A percentile compares a stretch with the other conserved stretches of the same genome.
Conservation (phyloP, 2,888 invertebrate species). For the Halictus ligatus region DNA sequence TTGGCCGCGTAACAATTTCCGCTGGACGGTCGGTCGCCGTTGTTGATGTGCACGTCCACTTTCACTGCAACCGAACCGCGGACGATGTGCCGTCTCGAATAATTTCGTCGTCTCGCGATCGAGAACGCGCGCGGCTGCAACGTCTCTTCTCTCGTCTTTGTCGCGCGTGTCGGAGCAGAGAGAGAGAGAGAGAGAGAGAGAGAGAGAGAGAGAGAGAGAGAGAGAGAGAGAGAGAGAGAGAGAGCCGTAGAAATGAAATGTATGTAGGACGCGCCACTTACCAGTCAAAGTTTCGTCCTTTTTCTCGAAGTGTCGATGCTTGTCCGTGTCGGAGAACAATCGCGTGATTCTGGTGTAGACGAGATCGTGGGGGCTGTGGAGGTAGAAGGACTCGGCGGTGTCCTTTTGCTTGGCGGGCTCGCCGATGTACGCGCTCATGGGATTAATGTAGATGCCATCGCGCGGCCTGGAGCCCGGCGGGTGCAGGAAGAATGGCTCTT, state of each 20-base stretch:
- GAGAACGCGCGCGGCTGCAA: neutral
- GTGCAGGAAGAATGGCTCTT: slow-evolving; percentile 83
- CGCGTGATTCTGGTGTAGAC: slow-evolving; percentile 94
- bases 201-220: neutral
- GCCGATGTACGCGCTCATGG: slow-evolving; percentile 87
- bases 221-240: too few species aligned
- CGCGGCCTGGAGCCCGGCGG: slow-evolving; percentile 85
- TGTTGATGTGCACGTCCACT: slow-evolving; percentile 91
- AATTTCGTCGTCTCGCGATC: neutral
- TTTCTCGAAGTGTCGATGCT: slow-evolving; percentile 74
- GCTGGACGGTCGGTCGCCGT: slow-evolving; percentile 76
- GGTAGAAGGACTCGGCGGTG: slow-evolving; percentile 90
- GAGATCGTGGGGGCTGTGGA: slow-evolving; percentile 93
- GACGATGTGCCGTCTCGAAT: neutral
- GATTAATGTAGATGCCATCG: slow-evolving; percentile 94
- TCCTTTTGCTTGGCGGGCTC: slow-evolving; percentile 78
- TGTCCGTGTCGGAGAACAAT: slow-evolving; percentile 88
- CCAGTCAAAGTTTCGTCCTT: slow-evolving; percentile 83
- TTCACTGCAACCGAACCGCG: slow-evolving; percentile 87
- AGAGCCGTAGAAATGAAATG: neutral
- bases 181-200: neutral
- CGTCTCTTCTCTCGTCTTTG: neutral
- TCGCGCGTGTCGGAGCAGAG: neutral
- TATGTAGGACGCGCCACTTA: slow-evolving; percentile 80
- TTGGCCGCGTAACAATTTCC: slow-evolving; percentile 78